A percentile compares a stretch with the other conserved stretches of the same genome.
These are phyloP conservation scores for Psittacus erithacus DNA, from an alignment of 2,113 vertebrate species.

Conservation along the genomic window DNA sequence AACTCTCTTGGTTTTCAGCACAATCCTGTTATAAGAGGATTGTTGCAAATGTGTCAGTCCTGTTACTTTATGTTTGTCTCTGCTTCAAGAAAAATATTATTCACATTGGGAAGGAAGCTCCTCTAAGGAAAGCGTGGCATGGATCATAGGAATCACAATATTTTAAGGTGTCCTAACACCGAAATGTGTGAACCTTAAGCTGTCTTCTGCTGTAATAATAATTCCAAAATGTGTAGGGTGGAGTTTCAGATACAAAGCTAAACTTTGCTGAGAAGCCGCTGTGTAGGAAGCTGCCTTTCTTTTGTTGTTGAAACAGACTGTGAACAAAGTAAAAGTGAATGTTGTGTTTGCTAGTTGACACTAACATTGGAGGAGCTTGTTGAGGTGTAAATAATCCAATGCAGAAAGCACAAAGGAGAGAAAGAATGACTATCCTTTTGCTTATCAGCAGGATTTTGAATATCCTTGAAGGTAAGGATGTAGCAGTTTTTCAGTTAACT, in stretches of 20 bases:
- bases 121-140: neutral
- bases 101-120: neutral
- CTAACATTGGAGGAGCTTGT: neutral
- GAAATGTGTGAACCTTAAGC: neutral
- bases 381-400: neutral
- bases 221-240: rapidly evolving
- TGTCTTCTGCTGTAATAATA: neutral
- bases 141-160: neutral
- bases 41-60: neutral
- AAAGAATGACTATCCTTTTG: neutral
- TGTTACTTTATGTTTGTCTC: neutral
- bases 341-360: neutral
- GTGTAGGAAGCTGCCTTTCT: neutral
- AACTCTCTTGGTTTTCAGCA: neutral
- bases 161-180: neutral
- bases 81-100: neutral
- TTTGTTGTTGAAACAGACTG: neutral
- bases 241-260: neutral
- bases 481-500: slow-evolving; percentile 17
- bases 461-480: slow-evolving; percentile 9
- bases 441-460: slow-evolving; percentile 8
- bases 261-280: neutral
- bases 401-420: neutral
- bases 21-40: neutral
- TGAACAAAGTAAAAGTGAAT: neutral